Base-by-base conservation (phyloP, 2,113 vertebrate genomes). In the Furnarius figulus region DNA sequence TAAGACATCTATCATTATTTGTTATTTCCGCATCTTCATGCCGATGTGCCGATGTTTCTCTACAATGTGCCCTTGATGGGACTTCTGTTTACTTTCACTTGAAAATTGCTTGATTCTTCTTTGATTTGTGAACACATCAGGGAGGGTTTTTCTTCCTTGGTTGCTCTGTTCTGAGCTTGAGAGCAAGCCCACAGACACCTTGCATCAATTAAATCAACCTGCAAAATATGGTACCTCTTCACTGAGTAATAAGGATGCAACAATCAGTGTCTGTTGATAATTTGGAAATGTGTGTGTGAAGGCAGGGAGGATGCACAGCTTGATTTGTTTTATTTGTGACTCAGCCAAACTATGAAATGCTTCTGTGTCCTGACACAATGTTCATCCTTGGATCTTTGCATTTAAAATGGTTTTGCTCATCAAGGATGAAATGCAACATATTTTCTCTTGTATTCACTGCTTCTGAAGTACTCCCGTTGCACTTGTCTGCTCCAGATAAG, bases 401-500 rank as follows among this genome's bases (percentile, higher is more conserved):
- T 92, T 90, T 86, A 79, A 58, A 87, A 63, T 56, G 37, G 28
- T 68, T 93, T 78, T 58, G 67, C 59, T 82, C 44, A 63, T 80
- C 46, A 24, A 6, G 31, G 17, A 39, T 76, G 86, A 87, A 85
- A 70, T 0, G 8, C 74, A 73, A 23, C 37, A 3, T 82, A 9
- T 33, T 59, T 92, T 85, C 39, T 53, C 37, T 49, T 78, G 80
- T 33, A 37, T 90, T 78, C 62, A 31, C 62, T 53, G 73, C 68
- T 95, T 89, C 83, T 65, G 65, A 72, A 53, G 28, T 65, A 30
- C 65, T 52, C 62, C 50, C n/a, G 3, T 63, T 96, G 70, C 79
- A 72, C 93, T 93, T 85, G 78, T 90, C 86, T 93, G 82, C 78
- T 96, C 72, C 72, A 87, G 62, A 81, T 85, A 96, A 94, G 87